Base-by-base conservation (phyloP, 2,113 vertebrate genomes). In the Osmerus mordax region DNA sequence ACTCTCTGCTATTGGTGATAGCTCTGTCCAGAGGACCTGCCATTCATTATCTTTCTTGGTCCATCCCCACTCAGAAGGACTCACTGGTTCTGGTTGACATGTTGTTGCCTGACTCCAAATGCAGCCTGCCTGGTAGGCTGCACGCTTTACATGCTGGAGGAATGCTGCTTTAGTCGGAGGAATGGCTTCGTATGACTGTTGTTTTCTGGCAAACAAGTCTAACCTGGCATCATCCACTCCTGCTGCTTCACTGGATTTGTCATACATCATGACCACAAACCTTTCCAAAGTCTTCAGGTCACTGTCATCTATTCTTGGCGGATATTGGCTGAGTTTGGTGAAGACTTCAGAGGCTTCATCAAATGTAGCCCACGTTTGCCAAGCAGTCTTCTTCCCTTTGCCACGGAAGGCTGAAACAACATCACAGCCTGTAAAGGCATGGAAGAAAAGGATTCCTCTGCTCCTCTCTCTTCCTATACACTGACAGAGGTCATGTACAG, bases 271-370 rank as follows among this genome's bases (percentile, higher is more conserved):
- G 25, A 62, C 60, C 19, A 62, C 60, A 28, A 62, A 62, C 7
- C 25, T 62, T 28, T 62, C 23, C 60, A 62, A 25, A 7, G 15
- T 62, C 23, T 62, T 62, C 60, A 62, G 6, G 60, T 62, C 60
- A 23, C 19, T 23, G 25, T 62, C 19, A 25, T 62, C 51, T 53
- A 67, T 53, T 67, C 14, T 54, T 67, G 65, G 65, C 13, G 14
- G 65, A 54, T 67, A 67, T 4, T 67, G 47, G 51, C 65, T 53
- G 65, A 67, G 65, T 54, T 66, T 67, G 47, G 19, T 52, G 65
- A 67, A 67, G 25, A 67, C 65, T 53, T 19, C 47, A 52, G 65
- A 67, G 21, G 19, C 65, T 15, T 67, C 6, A 6, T 52, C 47
- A 67, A 41, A 67, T 21, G 53, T 12, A 53, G 41, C 32, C 65